Base-by-base conservation (phyloP, 2,797 vertebrate genomes). In the Gila robusta region DNA sequence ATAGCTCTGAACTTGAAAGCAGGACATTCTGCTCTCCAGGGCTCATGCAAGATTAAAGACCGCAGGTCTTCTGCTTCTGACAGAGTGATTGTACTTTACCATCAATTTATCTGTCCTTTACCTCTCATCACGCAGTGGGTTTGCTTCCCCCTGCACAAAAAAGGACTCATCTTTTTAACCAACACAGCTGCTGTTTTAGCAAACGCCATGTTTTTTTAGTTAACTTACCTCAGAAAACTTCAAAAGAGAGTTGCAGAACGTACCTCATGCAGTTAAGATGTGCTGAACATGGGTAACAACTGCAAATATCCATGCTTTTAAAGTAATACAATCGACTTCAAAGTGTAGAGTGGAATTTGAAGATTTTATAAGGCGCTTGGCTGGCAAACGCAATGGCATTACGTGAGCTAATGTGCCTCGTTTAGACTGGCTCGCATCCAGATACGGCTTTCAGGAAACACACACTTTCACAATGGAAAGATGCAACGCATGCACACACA, bases 201-300 rank as follows among this genome's bases (percentile, higher is more conserved):
- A 54, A 44, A 44, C 37, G 3, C n/a, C 81, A 72, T 44, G 74
- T 85, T 85, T 84, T 76, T 84, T 56, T 28, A 78, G 64, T 84
- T 84, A 84, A 78, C 44, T 12, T 52, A 83, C 37, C 78, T 74
- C 23, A 14, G 54, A 49, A 23, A 69, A 82, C 85, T 49, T 87
- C 81, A 82, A 59, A 89, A 91, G 91, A 79, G 23, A 74, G 52
- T 52, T 69, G 73, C 87, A 88, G 79, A 54, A 88, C 89, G 72
- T 79, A 71, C 83, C 88, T 88, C 85, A 89, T 81, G 66, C 80
- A 52, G 28, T 70, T 86, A 90, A 94, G 92, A 94, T 94, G 92
- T 95, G 93, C 89, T 90, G 49, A 88, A 91, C 94, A 95, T 93
- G 89, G 90, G 87, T 87, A 91, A 93, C 91, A 92, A 92, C 92